A percentile compares a stretch with the other conserved stretches of the same genome.
Conservation (phyloP, 1,140 invertebrate species). For the Hydropsyche tenuis region DNA sequence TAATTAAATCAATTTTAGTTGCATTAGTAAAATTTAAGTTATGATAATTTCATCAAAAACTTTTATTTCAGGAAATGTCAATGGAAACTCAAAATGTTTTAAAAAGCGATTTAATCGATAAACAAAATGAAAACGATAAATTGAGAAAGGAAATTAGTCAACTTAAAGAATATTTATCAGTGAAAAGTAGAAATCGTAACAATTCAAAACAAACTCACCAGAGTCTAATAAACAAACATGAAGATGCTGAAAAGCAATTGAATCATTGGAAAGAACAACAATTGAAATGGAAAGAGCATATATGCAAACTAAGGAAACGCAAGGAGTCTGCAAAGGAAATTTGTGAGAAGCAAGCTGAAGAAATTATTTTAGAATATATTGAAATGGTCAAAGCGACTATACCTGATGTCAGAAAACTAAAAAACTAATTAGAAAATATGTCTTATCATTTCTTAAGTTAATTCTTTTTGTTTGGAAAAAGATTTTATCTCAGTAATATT, state of each 20-base stretch:
- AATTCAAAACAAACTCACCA: too few species aligned
- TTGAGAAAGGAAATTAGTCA: background rate
- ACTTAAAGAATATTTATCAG: background rate
- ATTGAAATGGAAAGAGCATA: conserved; percentile 32
- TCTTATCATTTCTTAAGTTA: too few species aligned
- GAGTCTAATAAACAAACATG: too few species aligned
- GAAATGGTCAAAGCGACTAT: background rate
- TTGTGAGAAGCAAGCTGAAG: conserved; percentile 11
- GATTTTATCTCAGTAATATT: too few species aligned
- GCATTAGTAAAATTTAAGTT: too few species aligned
- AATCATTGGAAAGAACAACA: conserved; percentile 23
- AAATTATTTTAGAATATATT: conserved; percentile 5
- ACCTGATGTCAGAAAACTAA: background rate
- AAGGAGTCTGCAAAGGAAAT: conserved; percentile 26
- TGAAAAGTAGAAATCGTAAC: too few species aligned
- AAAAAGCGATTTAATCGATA: background rate
- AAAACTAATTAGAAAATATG: too few species aligned
- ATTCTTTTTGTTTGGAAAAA: too few species aligned
- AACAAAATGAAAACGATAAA: background rate
- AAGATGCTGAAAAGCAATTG: background rate
- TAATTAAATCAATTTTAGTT: background rate
- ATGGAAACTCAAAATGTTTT: background rate
- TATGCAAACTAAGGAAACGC: conserved; percentile 36
- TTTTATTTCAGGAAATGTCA: background rate
- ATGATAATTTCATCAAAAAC: too few species aligned